These are phyloP conservation scores for Pollenia amentaria DNA, from an alignment of 2,888 invertebrate genomes.

Conservation along the genomic window DNA sequence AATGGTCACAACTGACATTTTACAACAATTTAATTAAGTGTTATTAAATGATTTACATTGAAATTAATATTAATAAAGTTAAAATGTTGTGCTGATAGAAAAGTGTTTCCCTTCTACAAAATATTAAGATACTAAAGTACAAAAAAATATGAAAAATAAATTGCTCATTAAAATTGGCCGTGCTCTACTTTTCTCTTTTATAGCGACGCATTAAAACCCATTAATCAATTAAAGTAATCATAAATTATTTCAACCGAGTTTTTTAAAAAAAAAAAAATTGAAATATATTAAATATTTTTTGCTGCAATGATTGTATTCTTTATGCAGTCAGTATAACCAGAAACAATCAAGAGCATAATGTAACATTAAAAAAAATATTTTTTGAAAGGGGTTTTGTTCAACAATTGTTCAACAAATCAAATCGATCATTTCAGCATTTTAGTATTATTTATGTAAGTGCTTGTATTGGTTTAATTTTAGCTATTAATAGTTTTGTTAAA, in stretches of 20 bases:
- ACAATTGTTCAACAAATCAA: not conserved
- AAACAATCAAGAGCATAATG: too few relatives aligned
- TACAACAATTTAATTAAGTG: constrained; percentile 53
- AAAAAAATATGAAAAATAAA: not conserved
- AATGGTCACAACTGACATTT: constrained; percentile 28
- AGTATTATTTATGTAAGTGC: not conserved
- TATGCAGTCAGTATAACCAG: not conserved
- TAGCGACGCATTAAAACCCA: constrained; percentile 10
- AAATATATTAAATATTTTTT: not conserved
- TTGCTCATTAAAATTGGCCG: not conserved
- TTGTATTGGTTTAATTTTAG: not conserved
- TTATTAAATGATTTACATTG: constrained; percentile 55
- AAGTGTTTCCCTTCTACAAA: constrained; percentile 2
- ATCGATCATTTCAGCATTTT: not conserved
- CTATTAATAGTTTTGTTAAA: not conserved
- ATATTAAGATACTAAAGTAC: not conserved
- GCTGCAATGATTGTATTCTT: not conserved
- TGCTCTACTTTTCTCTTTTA: not conserved
- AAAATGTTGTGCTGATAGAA: not conserved
- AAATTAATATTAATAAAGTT: constrained; percentile 53
- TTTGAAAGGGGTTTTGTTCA: too few relatives aligned
- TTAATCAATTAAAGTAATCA: constrained; percentile 53
- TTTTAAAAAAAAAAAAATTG: not conserved
- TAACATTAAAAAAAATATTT: too few relatives aligned
- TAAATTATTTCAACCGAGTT: constrained; percentile 17